These are phyloP conservation scores for Mobula hypostoma DNA, from an alignment of 2,113 vertebrate species.

Conservation along the genomic window DNA sequence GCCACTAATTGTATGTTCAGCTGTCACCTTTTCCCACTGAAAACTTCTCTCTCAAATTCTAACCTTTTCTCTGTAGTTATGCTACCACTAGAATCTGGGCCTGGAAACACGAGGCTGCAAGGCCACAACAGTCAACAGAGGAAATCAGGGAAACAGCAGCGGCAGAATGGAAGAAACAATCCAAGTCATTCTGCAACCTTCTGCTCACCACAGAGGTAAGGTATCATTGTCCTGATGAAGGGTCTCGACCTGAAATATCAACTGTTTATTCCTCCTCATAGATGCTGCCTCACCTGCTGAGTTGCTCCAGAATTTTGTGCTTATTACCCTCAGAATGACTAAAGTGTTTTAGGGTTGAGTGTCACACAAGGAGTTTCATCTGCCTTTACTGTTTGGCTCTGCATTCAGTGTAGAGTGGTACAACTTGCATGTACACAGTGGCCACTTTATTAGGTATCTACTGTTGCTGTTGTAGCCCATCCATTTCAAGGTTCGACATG, in stretches of 20 bases:
- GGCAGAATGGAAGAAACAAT: constrained; percentile 31
- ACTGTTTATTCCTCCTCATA: too few species aligned
- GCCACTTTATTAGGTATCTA: too few species aligned
- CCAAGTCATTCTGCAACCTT: constrained; percentile 15
- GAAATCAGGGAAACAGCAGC: constrained; percentile 7
- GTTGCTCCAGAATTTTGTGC: too few species aligned
- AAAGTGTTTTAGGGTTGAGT: not conserved
- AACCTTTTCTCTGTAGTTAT: not conserved
- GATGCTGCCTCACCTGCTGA: too few species aligned
- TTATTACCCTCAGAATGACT: too few species aligned
- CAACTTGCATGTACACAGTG: too few species aligned
- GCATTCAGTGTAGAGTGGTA: too few species aligned
- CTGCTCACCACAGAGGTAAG: constrained; percentile 34
- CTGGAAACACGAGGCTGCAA: not conserved
- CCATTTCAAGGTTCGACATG: too few species aligned
- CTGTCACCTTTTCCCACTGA: not conserved
- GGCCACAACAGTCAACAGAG: not conserved
- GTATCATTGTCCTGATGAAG: not conserved
- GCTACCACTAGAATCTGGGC: not conserved
- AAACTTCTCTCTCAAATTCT: not conserved
- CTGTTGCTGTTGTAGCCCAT: too few species aligned
- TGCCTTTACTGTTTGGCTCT: not conserved
- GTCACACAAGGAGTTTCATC: not conserved
- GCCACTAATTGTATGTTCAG: not conserved
- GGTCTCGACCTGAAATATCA: too few species aligned